phyloP scores from a whole-genome alignment of 2,113 vertebrate genomes.

The Lepisosteus oculatus region DNA sequence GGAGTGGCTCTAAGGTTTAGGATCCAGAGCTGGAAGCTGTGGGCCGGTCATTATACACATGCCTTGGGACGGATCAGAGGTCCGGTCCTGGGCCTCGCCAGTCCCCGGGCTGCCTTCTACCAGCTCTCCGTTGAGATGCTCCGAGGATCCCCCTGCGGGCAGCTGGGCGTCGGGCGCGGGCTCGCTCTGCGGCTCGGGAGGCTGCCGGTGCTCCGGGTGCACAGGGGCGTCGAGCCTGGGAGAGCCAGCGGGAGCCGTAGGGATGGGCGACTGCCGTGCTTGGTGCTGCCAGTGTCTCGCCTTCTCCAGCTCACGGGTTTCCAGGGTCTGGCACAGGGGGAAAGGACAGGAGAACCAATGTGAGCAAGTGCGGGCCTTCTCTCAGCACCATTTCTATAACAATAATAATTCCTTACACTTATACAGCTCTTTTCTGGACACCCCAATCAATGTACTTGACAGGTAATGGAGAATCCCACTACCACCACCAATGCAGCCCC shows the following conservation, averaged over 20 bases:
- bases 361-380: too few species aligned
- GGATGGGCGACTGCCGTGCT: conserved; percentile 66
- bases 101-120: conserved; percentile 38
- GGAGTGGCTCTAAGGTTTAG: too few species aligned
- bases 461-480: too few species aligned
- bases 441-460: too few species aligned
- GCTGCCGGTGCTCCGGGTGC: conserved; percentile 43
- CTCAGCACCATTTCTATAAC: too few species aligned
- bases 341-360: not conserved
- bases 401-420: too few species aligned
- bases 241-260: conserved; percentile 53
- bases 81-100: conserved; percentile 18
- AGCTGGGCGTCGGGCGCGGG: conserved; percentile 40
- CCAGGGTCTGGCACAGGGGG: conserved; percentile 68
- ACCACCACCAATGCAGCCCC: too few species aligned
- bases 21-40: too few species aligned
- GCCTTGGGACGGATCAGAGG: too few species aligned
- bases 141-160: conserved; percentile 33
- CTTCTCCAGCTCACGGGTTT: conserved; percentile 80
- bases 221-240: conserved; percentile 49
- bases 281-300: conserved; percentile 53
- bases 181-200: conserved; percentile 42
- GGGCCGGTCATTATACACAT: too few species aligned
- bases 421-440: too few species aligned
- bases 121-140: conserved; percentile 45